Evolutionary conservation across 2,113 vertebrate genomes (phyloP), one percentile per base, ranked within the genome.

Genomic region (Urocynchramus pylzowi): DNA sequence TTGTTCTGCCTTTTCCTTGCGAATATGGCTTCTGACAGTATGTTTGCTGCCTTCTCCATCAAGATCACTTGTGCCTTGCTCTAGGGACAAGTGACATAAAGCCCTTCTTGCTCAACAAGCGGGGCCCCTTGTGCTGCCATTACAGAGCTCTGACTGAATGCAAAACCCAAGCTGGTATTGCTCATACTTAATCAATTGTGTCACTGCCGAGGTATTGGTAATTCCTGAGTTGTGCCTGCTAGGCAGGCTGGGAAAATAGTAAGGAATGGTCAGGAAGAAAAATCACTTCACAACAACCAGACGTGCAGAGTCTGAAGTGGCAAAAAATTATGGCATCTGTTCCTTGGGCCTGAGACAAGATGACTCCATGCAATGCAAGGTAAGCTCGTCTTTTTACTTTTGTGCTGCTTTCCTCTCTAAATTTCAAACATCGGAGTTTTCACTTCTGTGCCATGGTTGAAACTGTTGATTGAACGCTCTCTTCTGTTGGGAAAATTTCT

Each of bases 11-110:
- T 94, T 77, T 88, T 84, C 64, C 54, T 71, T 76, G 44, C 0
- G 64, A 95, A 93, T 81, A 92, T 77, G 83, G 88, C 86, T 96
- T 95, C 90, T 95, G 95, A 96, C 94, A 96, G 94, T 88, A 60
- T 41, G 80, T 74, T 95, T 10, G 1, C 95, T 94, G 82, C 75
- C 82, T 91, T 93, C 93, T 93, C 75, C 22, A 2, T 94, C 84
- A 83, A 52, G 82, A 87, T 87, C 50, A 6, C 78, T 94, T 35
- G 59, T 94, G 71, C 64, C 93, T 96, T 83, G 93, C 96, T 96
- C 84, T 67, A 26, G 93, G 95, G 90, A 95, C 82, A 47, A 90
- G 71, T 73, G 91, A 96, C 87, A 95, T 77, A 80, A 94, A 91
- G 90, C 53, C 84, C 93, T 91, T 74, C 87, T 91, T 88, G 65